Conservation (phyloP, 2,888 invertebrate species). For the Coremacera marginata region DNA sequence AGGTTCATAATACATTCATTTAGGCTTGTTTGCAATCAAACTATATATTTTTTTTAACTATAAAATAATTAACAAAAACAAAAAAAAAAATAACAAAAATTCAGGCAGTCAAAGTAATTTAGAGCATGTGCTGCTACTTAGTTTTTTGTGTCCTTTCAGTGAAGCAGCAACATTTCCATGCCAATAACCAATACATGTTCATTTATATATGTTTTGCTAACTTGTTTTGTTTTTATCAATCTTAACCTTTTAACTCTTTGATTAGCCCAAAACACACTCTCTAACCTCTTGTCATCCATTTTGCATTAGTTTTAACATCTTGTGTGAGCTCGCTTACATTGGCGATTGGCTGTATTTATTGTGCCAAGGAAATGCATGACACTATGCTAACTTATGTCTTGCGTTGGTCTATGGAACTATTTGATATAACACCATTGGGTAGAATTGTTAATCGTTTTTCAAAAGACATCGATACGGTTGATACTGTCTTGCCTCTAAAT, state of each 20-base stretch:
- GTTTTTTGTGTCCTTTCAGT: not conserved
- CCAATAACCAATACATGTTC: not conserved
- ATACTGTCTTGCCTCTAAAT: slow-evolving; percentile 71
- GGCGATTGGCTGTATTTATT: slow-evolving; percentile 70
- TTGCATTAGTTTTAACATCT: slow-evolving; percentile 53
- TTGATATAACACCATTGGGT: slow-evolving; percentile 83
- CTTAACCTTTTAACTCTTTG: not conserved
- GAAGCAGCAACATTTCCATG: not conserved
- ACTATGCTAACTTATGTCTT: slow-evolving; percentile 74
- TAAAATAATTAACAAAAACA: too few relatives aligned
- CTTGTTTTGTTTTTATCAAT: not conserved
- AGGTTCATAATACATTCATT: not conserved
- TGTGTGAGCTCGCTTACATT: slow-evolving; percentile 64
- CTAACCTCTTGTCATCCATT: slow-evolving; percentile 1
- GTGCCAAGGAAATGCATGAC: slow-evolving; percentile 75
- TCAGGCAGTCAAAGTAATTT: too few relatives aligned
- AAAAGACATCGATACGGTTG: slow-evolving; percentile 74
- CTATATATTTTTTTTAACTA: too few relatives aligned
- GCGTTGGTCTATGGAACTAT: slow-evolving; percentile 79
- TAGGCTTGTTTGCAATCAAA: not conserved
- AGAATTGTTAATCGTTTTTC: slow-evolving; percentile 79
- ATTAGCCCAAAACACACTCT: not conserved
- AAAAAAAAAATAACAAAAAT: too few relatives aligned
- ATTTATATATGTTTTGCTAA: too few relatives aligned
- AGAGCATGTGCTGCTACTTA: not conserved